Conservation (phyloP, 2,113 vertebrate genomes). For the Pterocles burchelli region DNA sequence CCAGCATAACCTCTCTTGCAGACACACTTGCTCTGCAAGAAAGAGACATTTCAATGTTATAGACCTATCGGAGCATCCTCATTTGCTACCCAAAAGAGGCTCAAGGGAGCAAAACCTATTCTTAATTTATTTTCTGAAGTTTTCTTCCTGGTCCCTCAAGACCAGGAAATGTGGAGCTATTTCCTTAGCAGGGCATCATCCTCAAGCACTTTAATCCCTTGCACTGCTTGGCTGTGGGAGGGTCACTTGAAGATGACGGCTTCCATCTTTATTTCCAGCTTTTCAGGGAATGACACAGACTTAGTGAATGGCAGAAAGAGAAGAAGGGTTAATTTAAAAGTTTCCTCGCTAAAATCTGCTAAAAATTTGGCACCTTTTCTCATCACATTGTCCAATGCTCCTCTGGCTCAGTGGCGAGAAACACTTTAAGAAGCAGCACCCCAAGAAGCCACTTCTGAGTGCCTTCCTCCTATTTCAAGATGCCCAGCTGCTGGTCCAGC, state of each 20-base stretch:
- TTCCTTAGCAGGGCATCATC: neutral
- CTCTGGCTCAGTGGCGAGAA: neutral
- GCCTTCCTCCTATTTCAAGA: neutral
- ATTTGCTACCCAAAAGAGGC: neutral
- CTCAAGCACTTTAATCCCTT: neutral
- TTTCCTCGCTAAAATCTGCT: neutral
- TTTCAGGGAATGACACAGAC: neutral
- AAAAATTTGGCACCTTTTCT: neutral
- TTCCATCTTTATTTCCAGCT: neutral
- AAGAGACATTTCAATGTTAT: neutral
- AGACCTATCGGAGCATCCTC: neutral
- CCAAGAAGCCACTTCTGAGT: neutral
- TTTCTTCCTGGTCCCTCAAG: neutral
- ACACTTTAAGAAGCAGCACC: neutral
- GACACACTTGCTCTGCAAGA: conserved; percentile 84
- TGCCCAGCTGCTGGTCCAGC: accelerated
- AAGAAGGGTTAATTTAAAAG: neutral
- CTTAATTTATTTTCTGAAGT: neutral
- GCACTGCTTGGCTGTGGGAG: neutral
- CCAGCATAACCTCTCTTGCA: conserved; percentile 90
- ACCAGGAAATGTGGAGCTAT: neutral
- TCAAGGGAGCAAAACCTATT: neutral
- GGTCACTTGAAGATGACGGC: neutral
- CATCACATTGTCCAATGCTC: neutral
- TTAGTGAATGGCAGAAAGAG: neutral